A percentile compares a stretch with the other conserved stretches of the same genome.
Conservation (phyloP, 2,888 invertebrate genomes). For the Cataglyphis cursor region DNA sequence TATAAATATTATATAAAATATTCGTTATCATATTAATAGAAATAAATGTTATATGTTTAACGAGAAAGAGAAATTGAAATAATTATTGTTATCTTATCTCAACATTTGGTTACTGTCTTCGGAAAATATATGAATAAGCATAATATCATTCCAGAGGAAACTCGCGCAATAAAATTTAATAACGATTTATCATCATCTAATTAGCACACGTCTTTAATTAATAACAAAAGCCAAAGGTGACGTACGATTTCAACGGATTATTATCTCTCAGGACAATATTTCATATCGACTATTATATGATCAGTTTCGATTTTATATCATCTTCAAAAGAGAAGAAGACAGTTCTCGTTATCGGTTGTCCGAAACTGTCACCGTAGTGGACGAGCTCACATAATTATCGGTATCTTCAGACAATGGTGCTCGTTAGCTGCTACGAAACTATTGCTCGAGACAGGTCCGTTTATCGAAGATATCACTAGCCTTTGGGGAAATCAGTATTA, state of each 20-base stretch:
- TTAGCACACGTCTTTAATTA: constrained; percentile 30
- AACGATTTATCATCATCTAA: background rate
- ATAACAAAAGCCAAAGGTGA: background rate
- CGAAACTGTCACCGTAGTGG: constrained; percentile 63
- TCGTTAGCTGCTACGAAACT: constrained; percentile 80
- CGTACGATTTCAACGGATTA: background rate
- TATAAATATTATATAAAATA: background rate
- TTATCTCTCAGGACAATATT: background rate
- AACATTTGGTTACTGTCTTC: background rate
- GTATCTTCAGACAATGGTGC: constrained; percentile 82
- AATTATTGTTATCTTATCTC: background rate
- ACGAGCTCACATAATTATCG: constrained; percentile 82
- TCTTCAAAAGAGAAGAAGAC: constrained; percentile 32
- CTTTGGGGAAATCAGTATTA: constrained; percentile 78
- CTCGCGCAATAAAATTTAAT: background rate
- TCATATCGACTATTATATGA: constrained; percentile 15
- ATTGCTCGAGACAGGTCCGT: constrained; percentile 72
- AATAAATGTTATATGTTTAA: background rate
- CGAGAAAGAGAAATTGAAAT: background rate
- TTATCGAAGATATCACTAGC: constrained; percentile 66
- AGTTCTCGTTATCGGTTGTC: constrained; percentile 63
- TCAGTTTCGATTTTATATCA: constrained; percentile 11
- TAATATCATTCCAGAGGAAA: background rate
- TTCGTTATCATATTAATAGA: background rate
- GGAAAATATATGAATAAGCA: background rate